Evolutionary conservation across 2,797 vertebrate genomes (phyloP).

Genomic region (Enteromius thamalakanensis): DNA sequence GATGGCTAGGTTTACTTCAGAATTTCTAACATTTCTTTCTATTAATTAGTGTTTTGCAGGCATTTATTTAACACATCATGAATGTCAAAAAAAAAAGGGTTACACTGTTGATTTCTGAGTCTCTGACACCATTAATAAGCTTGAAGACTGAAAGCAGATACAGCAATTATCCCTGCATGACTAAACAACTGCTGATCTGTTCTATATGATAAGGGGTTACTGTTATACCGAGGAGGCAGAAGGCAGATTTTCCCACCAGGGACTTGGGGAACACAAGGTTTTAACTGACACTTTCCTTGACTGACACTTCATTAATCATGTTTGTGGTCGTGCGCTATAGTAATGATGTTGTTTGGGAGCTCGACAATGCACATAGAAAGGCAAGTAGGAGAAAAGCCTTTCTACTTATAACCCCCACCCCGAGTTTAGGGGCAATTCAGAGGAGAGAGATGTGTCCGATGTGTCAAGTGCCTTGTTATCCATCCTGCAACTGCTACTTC

Average conservation of each 20-base stretch:
- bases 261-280: background rate
- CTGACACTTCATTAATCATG: constrained; percentile 23
- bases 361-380: constrained; percentile 1
- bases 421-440: background rate
- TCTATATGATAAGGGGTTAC: background rate
- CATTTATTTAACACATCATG: background rate
- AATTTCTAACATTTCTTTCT: background rate
- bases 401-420: too few relatives aligned
- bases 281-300: constrained; percentile 26
- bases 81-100: background rate
- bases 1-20: background rate
- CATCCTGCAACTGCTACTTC: background rate
- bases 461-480: constrained; percentile 6
- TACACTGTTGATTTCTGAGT: background rate
- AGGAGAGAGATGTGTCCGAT: background rate
- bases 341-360: constrained; percentile 11
- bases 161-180: background rate
- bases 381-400: background rate
- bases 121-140: background rate
- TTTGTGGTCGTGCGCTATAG: background rate
- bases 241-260: background rate
- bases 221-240: constrained; percentile 28
- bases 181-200: background rate
- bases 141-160: background rate
- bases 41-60: background rate